phyloP scores from a whole-genome alignment of 2,797 vertebrate species.

The Sylvia borin region DNA sequence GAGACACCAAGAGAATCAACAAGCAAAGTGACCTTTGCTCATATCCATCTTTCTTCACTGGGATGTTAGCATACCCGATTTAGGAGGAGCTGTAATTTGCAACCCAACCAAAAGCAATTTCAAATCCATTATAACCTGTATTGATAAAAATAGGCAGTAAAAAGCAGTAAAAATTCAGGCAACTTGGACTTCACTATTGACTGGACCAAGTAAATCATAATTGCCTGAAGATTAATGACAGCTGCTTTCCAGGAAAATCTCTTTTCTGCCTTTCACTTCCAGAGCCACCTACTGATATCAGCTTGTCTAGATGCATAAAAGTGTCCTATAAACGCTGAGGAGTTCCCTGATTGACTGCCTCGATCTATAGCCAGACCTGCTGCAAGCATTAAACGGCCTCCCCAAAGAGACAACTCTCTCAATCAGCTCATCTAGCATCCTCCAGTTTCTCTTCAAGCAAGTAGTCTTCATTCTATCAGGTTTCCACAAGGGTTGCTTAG shows the following conservation, averaged over 20 bases:
- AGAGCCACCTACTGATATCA: background rate
- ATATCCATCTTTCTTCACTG: background rate
- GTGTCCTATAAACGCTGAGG: fast-evolving
- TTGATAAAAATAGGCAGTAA: background rate
- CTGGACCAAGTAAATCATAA: background rate
- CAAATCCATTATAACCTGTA: background rate
- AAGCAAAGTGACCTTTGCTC: background rate
- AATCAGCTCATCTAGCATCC: background rate
- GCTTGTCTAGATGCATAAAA: background rate
- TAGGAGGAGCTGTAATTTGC: background rate
- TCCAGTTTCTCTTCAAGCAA: background rate
- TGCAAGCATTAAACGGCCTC: background rate
- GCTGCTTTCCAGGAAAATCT: background rate
- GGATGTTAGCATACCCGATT: background rate
- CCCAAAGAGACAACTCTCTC: background rate
- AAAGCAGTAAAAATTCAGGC: background rate
- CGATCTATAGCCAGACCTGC: background rate
- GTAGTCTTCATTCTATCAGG: background rate
- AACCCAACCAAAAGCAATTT: background rate
- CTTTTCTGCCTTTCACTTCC: background rate
- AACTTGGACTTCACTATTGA: background rate
- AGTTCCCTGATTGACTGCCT: background rate
- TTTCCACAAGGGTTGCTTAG: fast-evolving
- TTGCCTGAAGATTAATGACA: background rate
- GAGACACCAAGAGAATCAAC: background rate